Conservation (phyloP, 2,113 vertebrate genomes). For the Ivindomyrus marchei region DNA sequence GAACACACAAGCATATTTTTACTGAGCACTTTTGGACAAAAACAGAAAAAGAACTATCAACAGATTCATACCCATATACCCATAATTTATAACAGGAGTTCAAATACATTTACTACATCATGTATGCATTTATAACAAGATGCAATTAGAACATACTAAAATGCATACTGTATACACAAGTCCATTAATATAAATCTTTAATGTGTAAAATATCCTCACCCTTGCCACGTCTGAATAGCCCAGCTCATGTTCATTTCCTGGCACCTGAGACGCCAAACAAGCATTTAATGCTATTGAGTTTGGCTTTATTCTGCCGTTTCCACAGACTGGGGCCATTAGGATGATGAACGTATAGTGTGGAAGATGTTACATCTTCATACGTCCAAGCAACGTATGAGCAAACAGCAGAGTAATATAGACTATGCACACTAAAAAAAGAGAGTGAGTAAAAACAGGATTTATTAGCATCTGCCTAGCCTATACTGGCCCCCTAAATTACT, state of each 20-base stretch:
- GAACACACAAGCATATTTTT: neutral
- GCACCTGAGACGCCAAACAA: neutral
- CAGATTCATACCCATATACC: neutral
- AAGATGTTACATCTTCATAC: neutral
- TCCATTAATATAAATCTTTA: constrained; percentile 1
- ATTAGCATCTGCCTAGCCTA: neutral
- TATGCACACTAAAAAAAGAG: neutral
- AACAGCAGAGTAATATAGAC: neutral
- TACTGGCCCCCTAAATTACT: neutral
- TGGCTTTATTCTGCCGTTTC: neutral
- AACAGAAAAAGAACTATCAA: neutral
- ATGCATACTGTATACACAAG: neutral
- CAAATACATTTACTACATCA: neutral
- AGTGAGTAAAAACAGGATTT: neutral
- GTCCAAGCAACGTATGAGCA: neutral
- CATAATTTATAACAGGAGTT: neutral
- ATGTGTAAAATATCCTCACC: neutral
- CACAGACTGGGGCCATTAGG: neutral
- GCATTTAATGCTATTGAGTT: neutral
- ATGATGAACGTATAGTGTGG: neutral
- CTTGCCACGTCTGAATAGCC: neutral
- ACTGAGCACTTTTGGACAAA: neutral
- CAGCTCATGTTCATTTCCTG: neutral
- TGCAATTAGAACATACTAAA: neutral
- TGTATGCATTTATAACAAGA: neutral